Percentiles rank a stretch among this genome's conserved stretches.
Conservation (phyloP, 2,797 vertebrate genomes). For the Lacerta agilis region DNA sequence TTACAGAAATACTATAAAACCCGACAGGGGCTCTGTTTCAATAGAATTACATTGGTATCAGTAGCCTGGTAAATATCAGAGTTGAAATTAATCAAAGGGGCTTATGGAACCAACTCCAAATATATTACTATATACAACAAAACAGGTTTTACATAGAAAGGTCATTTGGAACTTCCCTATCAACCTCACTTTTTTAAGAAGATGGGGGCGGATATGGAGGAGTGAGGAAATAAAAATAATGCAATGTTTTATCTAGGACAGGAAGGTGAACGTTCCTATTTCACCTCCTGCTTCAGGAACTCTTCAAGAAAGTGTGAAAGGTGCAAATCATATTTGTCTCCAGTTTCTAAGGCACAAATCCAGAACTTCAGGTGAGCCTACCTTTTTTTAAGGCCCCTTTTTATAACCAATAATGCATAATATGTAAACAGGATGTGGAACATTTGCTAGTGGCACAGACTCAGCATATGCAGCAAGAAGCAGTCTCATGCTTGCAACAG, state of each 20-base stretch:
- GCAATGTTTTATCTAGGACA: neutral
- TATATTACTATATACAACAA: conserved; percentile 62
- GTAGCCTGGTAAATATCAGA: conserved; percentile 82
- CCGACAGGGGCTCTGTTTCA: conserved; percentile 63
- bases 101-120: conserved; percentile 69
- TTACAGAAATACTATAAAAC: conserved; percentile 68
- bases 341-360: neutral
- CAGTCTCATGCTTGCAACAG: neutral
- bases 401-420: neutral
- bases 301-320: neutral
- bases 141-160: conserved; percentile 74
- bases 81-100: conserved; percentile 76
- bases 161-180: conserved; percentile 61
- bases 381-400: neutral
- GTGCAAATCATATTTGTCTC: rapidly evolving
- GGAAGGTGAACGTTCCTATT: neutral
- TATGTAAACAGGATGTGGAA: neutral
- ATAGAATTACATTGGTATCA: conserved; percentile 74
- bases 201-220: neutral
- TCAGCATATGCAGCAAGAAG: rapidly evolving
- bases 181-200: conserved; percentile 35
- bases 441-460: neutral
- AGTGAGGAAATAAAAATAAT: conserved; percentile 39
- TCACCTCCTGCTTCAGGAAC: neutral
- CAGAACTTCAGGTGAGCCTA: neutral